phyloP scores from a whole-genome alignment of 2,113 vertebrate genomes.

The Epinephelus fuscoguttatus region DNA sequence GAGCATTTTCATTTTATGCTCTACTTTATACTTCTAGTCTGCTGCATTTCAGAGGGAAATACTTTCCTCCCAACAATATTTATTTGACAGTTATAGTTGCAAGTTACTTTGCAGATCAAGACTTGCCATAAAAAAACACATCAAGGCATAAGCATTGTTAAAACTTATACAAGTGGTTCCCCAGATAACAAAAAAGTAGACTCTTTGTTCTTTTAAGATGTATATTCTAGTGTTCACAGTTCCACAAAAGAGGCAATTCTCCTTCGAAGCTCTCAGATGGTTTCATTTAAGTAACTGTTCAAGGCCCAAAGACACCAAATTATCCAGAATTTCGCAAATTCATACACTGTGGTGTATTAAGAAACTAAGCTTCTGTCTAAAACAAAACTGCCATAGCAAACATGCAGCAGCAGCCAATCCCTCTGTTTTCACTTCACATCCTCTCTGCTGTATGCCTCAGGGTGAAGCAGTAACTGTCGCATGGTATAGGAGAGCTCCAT shows the following conservation, averaged over 20 bases:
- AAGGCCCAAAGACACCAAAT: neutral
- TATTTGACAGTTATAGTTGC: too few species aligned
- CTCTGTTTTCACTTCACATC: constrained; percentile 16
- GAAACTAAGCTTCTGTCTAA: neutral
- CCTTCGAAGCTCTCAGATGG: neutral
- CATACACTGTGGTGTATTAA: neutral
- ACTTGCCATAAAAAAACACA: too few species aligned
- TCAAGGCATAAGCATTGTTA: too few species aligned
- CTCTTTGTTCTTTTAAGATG: neutral
- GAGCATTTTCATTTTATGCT: too few species aligned
- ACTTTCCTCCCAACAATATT: too few species aligned
- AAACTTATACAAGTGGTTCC: too few species aligned
- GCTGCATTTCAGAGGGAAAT: too few species aligned
- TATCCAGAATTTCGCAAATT: neutral
- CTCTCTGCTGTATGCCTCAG: constrained; percentile 25
- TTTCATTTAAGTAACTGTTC: neutral
- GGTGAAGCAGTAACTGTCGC: constrained; percentile 7
- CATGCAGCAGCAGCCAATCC: constrained; percentile 10
- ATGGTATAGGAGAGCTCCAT: constrained; percentile 49
- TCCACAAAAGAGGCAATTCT: too few species aligned
- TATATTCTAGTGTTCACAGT: neutral
- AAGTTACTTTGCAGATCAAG: too few species aligned
- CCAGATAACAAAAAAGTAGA: too few species aligned
- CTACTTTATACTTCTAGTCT: too few species aligned
- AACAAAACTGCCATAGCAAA: constrained; percentile 29